Percentiles rank a stretch among this genome's conserved stretches.
phyloP scores from a whole-genome alignment of 2,797 vertebrate genomes.

The Atherinosoma microstoma region DNA sequence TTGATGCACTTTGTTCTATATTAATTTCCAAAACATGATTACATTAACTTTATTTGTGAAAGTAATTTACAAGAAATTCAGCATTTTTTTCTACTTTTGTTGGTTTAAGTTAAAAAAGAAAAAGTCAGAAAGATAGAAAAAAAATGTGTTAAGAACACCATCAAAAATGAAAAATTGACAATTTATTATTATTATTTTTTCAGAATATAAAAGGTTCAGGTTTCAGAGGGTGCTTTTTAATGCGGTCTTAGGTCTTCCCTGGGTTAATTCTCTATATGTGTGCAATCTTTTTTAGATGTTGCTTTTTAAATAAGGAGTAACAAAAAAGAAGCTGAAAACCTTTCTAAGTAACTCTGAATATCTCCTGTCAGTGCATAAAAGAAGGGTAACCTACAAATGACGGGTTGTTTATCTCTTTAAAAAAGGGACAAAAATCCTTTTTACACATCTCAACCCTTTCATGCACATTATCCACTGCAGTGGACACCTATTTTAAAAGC shows the following conservation, averaged over 20 bases:
- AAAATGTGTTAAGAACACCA: not conserved
- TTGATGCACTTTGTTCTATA: not conserved
- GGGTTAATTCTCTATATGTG: not conserved
- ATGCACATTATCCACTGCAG: too few relatives aligned
- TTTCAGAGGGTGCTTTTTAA: not conserved
- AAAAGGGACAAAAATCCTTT: not conserved
- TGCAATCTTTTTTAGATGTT: not conserved
- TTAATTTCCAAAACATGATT: not conserved
- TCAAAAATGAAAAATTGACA: not conserved
- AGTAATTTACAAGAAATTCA: not conserved
- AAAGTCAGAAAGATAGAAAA: not conserved
- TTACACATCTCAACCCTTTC: too few relatives aligned
- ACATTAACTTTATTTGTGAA: not conserved
- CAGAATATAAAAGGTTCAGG: not conserved
- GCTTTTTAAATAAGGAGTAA: not conserved
- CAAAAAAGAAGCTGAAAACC: too few relatives aligned
- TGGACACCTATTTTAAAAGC: too few relatives aligned
- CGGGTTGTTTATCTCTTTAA: not conserved
- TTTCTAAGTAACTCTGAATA: too few relatives aligned
- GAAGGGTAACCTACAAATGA: not conserved
- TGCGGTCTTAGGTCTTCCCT: not conserved
- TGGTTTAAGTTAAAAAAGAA: not conserved
- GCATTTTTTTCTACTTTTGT: not conserved
- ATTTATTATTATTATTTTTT: not conserved
- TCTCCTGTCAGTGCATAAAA: not conserved